Percentiles rank a stretch among this genome's conserved stretches.
phyloP scores from a whole-genome alignment of 2,797 vertebrate species.

The Anabacerthia variegaticeps region DNA sequence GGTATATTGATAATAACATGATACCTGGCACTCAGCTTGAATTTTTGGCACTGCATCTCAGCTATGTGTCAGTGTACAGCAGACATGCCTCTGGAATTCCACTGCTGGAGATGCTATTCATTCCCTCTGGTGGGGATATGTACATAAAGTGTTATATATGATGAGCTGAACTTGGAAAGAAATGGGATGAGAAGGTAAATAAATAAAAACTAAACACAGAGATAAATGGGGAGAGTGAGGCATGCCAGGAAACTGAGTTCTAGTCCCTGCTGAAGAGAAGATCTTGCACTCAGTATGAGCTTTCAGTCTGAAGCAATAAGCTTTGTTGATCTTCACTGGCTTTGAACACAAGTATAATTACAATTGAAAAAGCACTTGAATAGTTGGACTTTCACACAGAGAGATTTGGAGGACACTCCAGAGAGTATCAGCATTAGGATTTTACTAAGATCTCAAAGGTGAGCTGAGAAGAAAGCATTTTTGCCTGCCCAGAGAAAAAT shows the following conservation, averaged over 20 bases:
- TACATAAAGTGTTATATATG: rapidly evolving
- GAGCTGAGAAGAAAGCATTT: background rate
- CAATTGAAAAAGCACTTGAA: background rate
- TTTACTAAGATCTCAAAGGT: background rate
- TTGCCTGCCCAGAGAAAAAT: background rate
- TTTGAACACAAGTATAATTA: background rate
- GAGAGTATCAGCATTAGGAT: background rate
- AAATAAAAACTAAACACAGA: background rate
- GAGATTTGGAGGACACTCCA: background rate
- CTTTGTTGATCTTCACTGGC: background rate
- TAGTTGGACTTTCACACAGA: background rate
- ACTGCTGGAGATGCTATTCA: background rate
- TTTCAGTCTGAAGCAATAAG: background rate
- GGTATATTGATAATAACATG: background rate
- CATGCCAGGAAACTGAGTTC: background rate
- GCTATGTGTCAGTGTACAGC: background rate
- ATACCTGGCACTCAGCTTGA: background rate
- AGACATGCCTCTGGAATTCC: background rate
- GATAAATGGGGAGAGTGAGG: background rate
- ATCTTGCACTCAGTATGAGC: background rate
- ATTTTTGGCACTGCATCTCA: background rate
- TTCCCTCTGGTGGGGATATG: background rate
- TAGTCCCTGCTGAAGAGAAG: background rate
- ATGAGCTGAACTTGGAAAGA: background rate
- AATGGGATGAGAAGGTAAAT: background rate